These are phyloP conservation scores for Ivindomyrus marchei DNA, from an alignment of 2,113 vertebrate genomes.

Conservation along the genomic window DNA sequence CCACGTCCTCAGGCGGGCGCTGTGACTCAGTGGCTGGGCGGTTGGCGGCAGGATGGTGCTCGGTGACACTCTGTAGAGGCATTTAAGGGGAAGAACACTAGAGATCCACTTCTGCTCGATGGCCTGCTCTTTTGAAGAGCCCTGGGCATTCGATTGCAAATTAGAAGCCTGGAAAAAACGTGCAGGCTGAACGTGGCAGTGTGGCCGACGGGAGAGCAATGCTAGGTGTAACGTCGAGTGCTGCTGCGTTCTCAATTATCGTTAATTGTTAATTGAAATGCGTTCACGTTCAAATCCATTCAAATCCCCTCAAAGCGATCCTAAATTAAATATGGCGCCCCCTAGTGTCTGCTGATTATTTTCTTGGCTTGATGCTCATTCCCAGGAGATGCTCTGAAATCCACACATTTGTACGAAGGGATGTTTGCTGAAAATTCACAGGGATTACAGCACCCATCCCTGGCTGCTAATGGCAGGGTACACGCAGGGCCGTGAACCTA, in stretches of 20 bases:
- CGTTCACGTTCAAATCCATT: neutral
- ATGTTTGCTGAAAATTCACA: neutral
- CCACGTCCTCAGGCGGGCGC: neutral
- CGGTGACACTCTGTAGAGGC: neutral
- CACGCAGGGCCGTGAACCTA: neutral
- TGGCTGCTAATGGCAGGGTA: neutral
- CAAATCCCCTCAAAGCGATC: neutral
- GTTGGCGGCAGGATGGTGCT: neutral
- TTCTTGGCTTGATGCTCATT: neutral
- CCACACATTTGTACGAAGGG: neutral
- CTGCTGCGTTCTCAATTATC: neutral
- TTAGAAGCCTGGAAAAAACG: neutral
- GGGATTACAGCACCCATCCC: neutral
- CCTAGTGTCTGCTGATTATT: neutral
- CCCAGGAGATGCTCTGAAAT: neutral
- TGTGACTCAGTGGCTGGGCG: neutral
- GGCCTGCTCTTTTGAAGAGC: neutral
- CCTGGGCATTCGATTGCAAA: slow-evolving; percentile 5
- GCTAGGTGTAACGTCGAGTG: neutral
- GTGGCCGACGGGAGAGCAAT: neutral
- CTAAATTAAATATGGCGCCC: neutral
- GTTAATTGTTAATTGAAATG: neutral
- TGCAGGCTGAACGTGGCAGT: neutral
- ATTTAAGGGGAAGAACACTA: neutral
- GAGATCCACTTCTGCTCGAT: neutral